Conservation (phyloP, 2,113 vertebrate genomes). For the Notechis scutatus region DNA sequence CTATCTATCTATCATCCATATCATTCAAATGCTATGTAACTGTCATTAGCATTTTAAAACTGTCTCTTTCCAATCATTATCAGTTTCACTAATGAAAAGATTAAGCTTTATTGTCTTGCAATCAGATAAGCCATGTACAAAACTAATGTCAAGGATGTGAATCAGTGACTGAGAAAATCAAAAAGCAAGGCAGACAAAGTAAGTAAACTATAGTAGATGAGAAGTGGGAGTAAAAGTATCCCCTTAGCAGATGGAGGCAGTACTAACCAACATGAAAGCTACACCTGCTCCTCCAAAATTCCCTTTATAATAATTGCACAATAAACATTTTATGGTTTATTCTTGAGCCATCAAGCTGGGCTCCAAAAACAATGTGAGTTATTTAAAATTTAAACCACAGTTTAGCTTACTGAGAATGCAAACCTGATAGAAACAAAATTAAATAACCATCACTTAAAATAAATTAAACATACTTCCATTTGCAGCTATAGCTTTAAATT, state of each 20-base stretch:
- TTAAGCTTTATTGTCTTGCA: constrained; percentile 24
- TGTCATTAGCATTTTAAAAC: constrained; percentile 1
- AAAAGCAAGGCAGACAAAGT: constrained; percentile 9
- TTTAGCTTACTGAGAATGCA: background rate
- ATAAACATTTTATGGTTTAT: constrained; percentile 6
- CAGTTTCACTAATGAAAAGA: constrained; percentile 20
- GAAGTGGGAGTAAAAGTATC: constrained; percentile 10
- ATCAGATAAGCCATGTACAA: constrained; percentile 19
- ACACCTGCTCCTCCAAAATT: background rate
- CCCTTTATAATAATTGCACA: constrained; percentile 16
- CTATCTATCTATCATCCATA: background rate
- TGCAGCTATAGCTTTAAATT: background rate
- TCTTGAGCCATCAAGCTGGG: background rate
- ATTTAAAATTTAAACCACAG: constrained; percentile 10
- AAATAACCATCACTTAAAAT: background rate
- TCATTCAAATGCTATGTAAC: background rate
- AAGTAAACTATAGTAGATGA: constrained; percentile 12
- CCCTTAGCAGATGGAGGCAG: constrained; percentile 16
- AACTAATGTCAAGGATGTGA: constrained; percentile 22
- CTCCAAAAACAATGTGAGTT: background rate
- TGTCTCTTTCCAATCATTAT: background rate
- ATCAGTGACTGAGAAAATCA: constrained; percentile 26
- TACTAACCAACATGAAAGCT: constrained; percentile 1
- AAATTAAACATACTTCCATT: background rate
- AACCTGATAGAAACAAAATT: background rate